Conservation (phyloP, 2,888 invertebrate genomes). For the Caenorhabditis sulstoni region DNA sequence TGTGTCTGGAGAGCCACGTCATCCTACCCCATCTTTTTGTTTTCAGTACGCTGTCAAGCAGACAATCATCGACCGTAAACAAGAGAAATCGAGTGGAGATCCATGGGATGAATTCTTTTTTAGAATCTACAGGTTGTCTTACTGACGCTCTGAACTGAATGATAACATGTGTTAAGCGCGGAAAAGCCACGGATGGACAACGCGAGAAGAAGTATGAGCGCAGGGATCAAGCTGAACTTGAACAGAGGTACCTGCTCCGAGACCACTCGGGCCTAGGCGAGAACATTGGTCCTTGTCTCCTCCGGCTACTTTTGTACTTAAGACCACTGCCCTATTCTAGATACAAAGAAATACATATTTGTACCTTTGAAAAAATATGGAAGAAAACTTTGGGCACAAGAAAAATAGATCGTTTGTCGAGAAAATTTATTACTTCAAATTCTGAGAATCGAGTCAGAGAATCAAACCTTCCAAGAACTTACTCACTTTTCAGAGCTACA, state of each 20-base stretch:
- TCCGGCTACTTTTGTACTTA: too few species aligned
- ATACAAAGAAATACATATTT: too few species aligned
- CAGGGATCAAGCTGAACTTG: slow-evolving; percentile 39
- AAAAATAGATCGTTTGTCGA: too few species aligned
- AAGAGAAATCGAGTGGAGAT: slow-evolving; percentile 48
- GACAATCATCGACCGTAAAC: slow-evolving; percentile 41
- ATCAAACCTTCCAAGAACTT: too few species aligned
- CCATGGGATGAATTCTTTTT: slow-evolving; percentile 59
- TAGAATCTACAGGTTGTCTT: slow-evolving; percentile 27
- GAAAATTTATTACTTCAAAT: too few species aligned
- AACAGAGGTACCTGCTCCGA: slow-evolving; percentile 10
- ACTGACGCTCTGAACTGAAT: neutral
- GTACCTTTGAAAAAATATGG: too few species aligned
- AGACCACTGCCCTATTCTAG: neutral
- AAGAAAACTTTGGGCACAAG: too few species aligned
- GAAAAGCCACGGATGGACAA: slow-evolving; percentile 44
- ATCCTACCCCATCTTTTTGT: too few species aligned
- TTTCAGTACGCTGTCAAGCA: slow-evolving; percentile 52
- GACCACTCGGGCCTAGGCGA: too few species aligned
- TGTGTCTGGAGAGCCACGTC: too few species aligned
- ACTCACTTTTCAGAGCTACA: slow-evolving; percentile 37
- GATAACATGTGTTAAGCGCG: slow-evolving; percentile 36
- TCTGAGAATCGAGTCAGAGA: too few species aligned
- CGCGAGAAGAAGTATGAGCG: slow-evolving; percentile 14
- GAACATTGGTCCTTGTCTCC: too few species aligned